These are phyloP conservation scores for Acanthacorydalis orientalis DNA, from an alignment of 2,888 invertebrate genomes.

Conservation along the genomic window DNA sequence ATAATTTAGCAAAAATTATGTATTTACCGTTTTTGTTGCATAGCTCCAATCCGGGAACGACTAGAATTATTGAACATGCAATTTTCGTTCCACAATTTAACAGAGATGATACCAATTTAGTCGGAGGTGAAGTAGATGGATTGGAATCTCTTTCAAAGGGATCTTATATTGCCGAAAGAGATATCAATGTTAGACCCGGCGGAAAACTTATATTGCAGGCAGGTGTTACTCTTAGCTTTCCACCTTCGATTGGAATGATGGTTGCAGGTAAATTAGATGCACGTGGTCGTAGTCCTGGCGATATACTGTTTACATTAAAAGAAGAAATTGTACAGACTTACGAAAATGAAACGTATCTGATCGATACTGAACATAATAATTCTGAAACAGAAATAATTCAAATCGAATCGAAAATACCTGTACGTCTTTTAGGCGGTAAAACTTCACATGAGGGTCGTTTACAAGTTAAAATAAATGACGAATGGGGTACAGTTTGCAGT, in stretches of 20 bases:
- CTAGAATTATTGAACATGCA: slow-evolving; percentile 59
- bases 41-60: slow-evolving; percentile 76
- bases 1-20: slow-evolving; percentile 81
- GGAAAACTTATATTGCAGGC: slow-evolving; percentile 76
- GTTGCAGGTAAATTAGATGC: slow-evolving; percentile 84
- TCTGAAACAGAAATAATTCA: slow-evolving; percentile 33
- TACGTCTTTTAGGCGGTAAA: slow-evolving; percentile 67
- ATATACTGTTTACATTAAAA: slow-evolving; percentile 63
- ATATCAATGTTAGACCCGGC: slow-evolving; percentile 89
- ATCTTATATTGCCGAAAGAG: slow-evolving; percentile 80
- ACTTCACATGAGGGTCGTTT: slow-evolving; percentile 73
- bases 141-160: slow-evolving; percentile 66
- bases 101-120: slow-evolving; percentile 36
- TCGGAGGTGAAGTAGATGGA: slow-evolving; percentile 89
- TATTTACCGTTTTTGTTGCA: slow-evolving; percentile 85
- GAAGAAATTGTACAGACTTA: slow-evolving; percentile 50
- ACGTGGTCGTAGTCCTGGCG: slow-evolving; percentile 59
- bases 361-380: slow-evolving; percentile 31
- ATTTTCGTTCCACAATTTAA: slow-evolving; percentile 66
- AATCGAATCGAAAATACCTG: slow-evolving; percentile 45
- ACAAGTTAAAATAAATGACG: slow-evolving; percentile 65
- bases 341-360: slow-evolving; percentile 44
- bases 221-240: slow-evolving; percentile 79
- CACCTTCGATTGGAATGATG: slow-evolving; percentile 90
- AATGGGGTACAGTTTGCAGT: slow-evolving; percentile 96